Evolutionary conservation across 2,797 vertebrate species (phyloP).

Genomic region (Sphenopsis melanotis): DNA sequence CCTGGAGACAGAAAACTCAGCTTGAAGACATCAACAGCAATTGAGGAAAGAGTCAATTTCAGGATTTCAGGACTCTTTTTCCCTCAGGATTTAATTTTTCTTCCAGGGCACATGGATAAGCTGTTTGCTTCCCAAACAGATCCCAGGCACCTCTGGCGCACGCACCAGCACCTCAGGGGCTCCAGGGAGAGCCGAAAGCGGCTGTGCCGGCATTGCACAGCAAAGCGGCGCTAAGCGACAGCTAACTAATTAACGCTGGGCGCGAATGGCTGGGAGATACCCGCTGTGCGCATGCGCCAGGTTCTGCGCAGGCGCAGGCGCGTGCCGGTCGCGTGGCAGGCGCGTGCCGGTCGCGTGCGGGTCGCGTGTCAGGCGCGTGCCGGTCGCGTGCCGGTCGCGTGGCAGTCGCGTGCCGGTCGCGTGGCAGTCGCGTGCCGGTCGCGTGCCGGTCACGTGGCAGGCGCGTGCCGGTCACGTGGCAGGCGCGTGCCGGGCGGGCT

Average conservation of each 20-base stretch:
- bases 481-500: no score
- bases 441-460: no score
- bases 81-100: not conserved
- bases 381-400: no score
- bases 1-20: not conserved
- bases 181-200: fast-evolving
- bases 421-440: no score
- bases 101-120: fast-evolving
- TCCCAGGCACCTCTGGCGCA: not conserved
- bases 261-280: fast-evolving
- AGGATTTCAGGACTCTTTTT: not conserved
- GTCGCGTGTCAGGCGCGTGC: no score
- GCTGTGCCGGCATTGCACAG: fast-evolving
- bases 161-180: fast-evolving
- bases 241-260: fast-evolving
- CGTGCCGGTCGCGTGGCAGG: no score
- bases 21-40: fast-evolving
- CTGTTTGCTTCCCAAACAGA: no score
- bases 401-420: no score
- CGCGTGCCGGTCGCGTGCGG: no score
- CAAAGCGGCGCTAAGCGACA: fast-evolving
- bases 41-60: fast-evolving
- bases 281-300: fast-evolving
- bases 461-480: no score
- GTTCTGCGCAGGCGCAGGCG: fast-evolving